Conservation (phyloP, 2,888 invertebrate species). For the Netelia virgata region DNA sequence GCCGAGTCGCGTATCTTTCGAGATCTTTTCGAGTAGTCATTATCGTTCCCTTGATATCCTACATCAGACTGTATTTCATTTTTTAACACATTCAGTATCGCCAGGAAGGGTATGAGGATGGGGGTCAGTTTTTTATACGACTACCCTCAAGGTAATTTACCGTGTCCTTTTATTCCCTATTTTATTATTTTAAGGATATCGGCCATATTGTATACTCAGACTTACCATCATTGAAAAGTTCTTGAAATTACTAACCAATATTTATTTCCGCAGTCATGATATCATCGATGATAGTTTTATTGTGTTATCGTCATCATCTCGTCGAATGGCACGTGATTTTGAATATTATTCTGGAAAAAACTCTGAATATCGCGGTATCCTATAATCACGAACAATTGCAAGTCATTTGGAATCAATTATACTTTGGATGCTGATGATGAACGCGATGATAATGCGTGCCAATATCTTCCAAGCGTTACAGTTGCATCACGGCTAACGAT, state of each 20-base stretch:
- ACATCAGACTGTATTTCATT: conserved; percentile 36
- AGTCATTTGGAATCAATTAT: conserved; percentile 73
- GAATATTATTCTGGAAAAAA: conserved; percentile 45
- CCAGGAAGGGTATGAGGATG: conserved; percentile 37
- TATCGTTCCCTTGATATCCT: conserved; percentile 29
- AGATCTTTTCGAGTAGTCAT: conserved; percentile 37
- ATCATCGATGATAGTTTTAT: conserved; percentile 41
- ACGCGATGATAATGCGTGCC: conserved; percentile 73
- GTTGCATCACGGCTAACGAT: conserved; percentile 55
- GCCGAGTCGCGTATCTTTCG: conserved; percentile 34
- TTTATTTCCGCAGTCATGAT: conserved; percentile 5
- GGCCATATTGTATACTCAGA: no score
- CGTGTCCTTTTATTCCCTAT: no score
- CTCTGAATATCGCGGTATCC: conserved; percentile 9
- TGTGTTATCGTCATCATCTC: conserved; percentile 34
- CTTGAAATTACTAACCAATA: not conserved
- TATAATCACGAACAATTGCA: conserved; percentile 66
- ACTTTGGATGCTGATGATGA: conserved; percentile 72
- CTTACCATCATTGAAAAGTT: not conserved
- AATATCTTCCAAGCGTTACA: conserved; percentile 74
- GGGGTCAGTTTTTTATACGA: conserved; percentile 26
- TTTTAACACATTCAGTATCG: conserved; percentile 28
- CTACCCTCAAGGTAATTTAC: conserved; percentile 48
- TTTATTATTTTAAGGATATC: no score
- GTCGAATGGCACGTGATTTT: conserved; percentile 44